Percentiles rank a stretch among this genome's conserved stretches.
These are phyloP conservation scores for Girardia tigrina DNA, from an alignment of 2,888 invertebrate genomes.

Conservation along the genomic window DNA sequence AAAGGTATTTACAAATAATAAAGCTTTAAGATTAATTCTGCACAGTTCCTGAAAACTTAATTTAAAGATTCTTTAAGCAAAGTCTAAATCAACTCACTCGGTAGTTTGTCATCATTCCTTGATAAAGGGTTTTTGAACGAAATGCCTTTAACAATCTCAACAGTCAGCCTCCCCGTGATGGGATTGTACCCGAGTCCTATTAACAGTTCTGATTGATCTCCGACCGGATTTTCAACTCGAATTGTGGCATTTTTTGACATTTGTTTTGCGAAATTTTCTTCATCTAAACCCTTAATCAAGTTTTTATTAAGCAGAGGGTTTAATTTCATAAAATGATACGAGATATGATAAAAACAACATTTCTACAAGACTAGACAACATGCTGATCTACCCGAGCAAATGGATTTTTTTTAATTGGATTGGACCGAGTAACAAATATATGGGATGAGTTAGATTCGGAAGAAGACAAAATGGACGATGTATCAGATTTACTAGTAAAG, in stretches of 20 bases:
- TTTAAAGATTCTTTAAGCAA: too few species aligned
- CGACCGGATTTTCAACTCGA: slow-evolving; percentile 44
- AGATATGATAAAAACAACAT: too few species aligned
- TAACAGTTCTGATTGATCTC: slow-evolving; percentile 69
- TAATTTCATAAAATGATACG: too few species aligned
- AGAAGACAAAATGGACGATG: background rate
- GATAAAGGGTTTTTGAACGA: slow-evolving; percentile 3
- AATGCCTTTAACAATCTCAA: slow-evolving; percentile 66
- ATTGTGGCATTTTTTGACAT: background rate
- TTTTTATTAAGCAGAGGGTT: too few species aligned
- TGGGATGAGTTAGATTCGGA: slow-evolving; percentile 7
- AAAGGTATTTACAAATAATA: too few species aligned
- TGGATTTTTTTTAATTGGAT: slow-evolving; percentile 7
- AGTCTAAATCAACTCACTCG: too few species aligned
- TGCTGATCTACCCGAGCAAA: background rate
- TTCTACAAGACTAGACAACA: background rate
- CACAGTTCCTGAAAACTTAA: too few species aligned
- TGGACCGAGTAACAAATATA: background rate
- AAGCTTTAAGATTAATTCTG: too few species aligned
- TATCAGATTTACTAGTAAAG: background rate
- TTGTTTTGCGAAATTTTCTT: background rate
- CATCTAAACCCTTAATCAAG: too few species aligned
- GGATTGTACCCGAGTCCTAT: slow-evolving; percentile 79
- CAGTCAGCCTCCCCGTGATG: slow-evolving; percentile 77
- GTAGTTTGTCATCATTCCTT: background rate